Evolutionary conservation across 2,113 vertebrate species (phyloP).

Genomic region (Lethenteron reissneri): DNA sequence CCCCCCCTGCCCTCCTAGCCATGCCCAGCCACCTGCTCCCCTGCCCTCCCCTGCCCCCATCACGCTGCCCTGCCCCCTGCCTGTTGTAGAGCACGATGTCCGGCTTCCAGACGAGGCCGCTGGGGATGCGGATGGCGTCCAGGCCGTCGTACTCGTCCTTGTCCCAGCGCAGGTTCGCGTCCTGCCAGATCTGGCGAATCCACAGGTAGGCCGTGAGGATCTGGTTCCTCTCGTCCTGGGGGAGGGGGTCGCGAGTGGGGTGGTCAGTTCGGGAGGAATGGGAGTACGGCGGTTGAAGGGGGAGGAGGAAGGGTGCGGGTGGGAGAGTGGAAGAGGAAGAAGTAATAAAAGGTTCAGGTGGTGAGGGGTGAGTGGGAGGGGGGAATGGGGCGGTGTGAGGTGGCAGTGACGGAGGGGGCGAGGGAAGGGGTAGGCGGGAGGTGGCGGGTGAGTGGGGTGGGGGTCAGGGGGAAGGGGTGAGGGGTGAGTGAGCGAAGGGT

Average conservation of each 20-base stretch:
- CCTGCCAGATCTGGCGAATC: conserved; percentile 64
- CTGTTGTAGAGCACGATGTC: conserved; percentile 82
- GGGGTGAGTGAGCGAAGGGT: too few relatives aligned
- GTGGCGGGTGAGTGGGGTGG: too few relatives aligned
- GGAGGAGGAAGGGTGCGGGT: too few relatives aligned
- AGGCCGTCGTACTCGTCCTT: conserved; percentile 51
- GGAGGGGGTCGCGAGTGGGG: background rate
- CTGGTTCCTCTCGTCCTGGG: conserved; percentile 40
- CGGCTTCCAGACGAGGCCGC: conserved; percentile 63
- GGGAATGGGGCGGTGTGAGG: background rate
- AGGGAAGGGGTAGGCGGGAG: too few relatives aligned
- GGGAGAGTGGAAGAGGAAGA: background rate
- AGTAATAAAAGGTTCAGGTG: background rate
- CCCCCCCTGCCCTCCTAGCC: too few relatives aligned
- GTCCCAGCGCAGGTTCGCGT: conserved; percentile 47
- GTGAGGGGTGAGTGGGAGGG: background rate
- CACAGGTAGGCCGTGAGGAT: conserved; percentile 47
- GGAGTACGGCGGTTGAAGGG: too few relatives aligned
- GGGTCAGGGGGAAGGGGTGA: too few relatives aligned
- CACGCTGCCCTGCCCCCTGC: conserved; percentile 22
- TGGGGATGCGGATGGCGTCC: conserved; percentile 59
- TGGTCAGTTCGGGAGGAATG: too few relatives aligned
- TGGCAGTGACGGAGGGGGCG: too few relatives aligned
- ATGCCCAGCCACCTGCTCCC: too few relatives aligned
- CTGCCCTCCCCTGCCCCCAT: conserved; percentile 7